phyloP scores from a whole-genome alignment of 2,888 invertebrate genomes.

The Pegoplata infirma region DNA sequence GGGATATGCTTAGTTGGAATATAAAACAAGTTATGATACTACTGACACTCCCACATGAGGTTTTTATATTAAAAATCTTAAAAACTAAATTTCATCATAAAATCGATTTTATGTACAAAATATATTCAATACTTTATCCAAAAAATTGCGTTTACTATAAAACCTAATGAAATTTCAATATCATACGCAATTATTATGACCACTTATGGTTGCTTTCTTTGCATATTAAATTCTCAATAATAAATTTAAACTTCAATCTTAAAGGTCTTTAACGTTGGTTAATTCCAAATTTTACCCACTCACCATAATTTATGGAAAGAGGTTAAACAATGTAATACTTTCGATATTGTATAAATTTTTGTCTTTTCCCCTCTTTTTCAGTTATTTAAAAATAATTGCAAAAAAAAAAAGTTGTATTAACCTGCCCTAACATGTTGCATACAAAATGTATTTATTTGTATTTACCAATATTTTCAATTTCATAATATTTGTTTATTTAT shows the following conservation, averaged over 20 bases:
- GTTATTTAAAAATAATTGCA: not conserved
- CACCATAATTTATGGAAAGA: slow-evolving; percentile 8
- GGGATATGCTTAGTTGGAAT: slow-evolving; percentile 42
- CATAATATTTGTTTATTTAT: too few relatives aligned
- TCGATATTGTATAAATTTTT: slow-evolving; percentile 5
- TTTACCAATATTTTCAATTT: not conserved
- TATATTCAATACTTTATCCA: not conserved
- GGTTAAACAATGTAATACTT: slow-evolving; percentile 23
- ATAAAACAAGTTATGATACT: slow-evolving; percentile 66
- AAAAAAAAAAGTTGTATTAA: slow-evolving; percentile 12
- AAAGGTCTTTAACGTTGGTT: slow-evolving; percentile 47
- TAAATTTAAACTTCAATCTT: not conserved
- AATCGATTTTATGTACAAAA: not conserved
- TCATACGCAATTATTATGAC: not conserved
- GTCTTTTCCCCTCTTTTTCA: not conserved
- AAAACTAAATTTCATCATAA: too few relatives aligned
- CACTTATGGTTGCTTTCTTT: slow-evolving; percentile 38
- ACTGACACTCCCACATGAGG: slow-evolving; percentile 26
- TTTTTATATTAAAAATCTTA: slow-evolving; percentile 72
- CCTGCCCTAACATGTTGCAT: not conserved
- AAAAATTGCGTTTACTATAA: not conserved
- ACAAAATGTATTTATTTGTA: not conserved
- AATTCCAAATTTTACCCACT: not conserved
- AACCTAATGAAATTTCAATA: not conserved
- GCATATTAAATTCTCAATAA: slow-evolving; percentile 41